These are phyloP conservation scores for Nibea coibor DNA, from an alignment of 2,113 vertebrate genomes.

Conservation along the genomic window DNA sequence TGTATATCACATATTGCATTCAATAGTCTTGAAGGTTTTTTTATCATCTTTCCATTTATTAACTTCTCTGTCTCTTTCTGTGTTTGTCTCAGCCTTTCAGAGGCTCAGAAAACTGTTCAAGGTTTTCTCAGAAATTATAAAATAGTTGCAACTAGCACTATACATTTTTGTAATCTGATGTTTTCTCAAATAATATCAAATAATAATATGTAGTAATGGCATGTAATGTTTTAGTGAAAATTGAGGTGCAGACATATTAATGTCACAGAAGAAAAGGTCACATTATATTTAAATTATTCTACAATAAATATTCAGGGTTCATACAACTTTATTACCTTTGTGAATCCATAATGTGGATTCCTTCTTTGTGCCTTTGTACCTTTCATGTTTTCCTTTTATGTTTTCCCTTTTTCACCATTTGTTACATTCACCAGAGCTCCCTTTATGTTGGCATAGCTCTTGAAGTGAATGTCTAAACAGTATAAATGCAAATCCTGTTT, in stretches of 20 bases:
- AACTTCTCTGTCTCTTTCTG: background rate
- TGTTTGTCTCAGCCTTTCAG: background rate
- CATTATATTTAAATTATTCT: background rate
- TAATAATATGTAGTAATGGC: background rate
- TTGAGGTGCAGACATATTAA: background rate
- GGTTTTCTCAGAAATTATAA: background rate
- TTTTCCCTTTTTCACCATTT: background rate
- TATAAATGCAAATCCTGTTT: background rate
- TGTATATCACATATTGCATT: background rate
- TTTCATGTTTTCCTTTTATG: too few relatives aligned
- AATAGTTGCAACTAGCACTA: background rate
- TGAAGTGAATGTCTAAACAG: background rate
- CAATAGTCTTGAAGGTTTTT: background rate
- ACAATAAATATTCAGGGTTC: background rate
- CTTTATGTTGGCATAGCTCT: background rate
- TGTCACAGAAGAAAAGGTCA: background rate
- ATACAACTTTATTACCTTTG: background rate
- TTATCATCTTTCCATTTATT: background rate
- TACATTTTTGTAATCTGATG: background rate
- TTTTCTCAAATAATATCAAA: background rate
- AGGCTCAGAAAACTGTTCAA: background rate
- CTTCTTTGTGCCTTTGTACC: background rate
- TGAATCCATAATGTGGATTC: background rate
- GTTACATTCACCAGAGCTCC: background rate
- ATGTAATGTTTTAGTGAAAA: background rate